Evolutionary conservation across 92 coral and sea anemone genomes (phyloP), one percentile per base, ranked within the genome.

Genomic region (Actinernus sp.): DNA sequence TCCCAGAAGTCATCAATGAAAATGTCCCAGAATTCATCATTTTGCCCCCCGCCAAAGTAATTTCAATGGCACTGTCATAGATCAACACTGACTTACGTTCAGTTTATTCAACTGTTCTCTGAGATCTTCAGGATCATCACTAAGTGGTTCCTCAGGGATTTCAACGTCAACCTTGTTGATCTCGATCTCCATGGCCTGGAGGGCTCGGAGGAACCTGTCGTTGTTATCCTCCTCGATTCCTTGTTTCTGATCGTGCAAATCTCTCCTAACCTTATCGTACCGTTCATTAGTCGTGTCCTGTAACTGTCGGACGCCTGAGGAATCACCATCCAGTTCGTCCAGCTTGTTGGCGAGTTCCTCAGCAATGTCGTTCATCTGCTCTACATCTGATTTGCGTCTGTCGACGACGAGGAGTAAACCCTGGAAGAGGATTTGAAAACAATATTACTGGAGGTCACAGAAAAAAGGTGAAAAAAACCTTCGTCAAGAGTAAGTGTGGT

Each of bases 231-330:
- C 76, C 60, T 79, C 90, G 57, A 91, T 74, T 67, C 76, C 58
- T 5, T 87, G 84, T 33, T 88, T 82, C 30, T 79, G 81, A 63
- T 82, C 82, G 37, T 68, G 61, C 27, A 94, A 65, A 19, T 77
- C 93, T 34, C 83, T 55, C 46, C 74, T 86, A 20, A 94, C 75
- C 23, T 82, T 88, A 63, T 94, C 89, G 61, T 90, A 90, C 11
- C 96, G 92, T 9, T 90, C 88, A 36, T 58, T 80, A 17, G 96
- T 75, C 19, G 79, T 38, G 45, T 75, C 61, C 49, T 70, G 78
- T 16, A 70, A 10, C 66, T 61, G 71, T 18, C 68, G 61, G 1
- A 91, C 85, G 20, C 62, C 96, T 19, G 71, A 40, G 5, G 92
- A 74, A 29, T 86, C 83, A 4, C 96, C 96, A 19, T 81, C 45